A percentile compares a stretch with the other conserved stretches of the same genome.
phyloP scores from a whole-genome alignment of 1,140 invertebrate genomes.

The Drusus annulatus region DNA sequence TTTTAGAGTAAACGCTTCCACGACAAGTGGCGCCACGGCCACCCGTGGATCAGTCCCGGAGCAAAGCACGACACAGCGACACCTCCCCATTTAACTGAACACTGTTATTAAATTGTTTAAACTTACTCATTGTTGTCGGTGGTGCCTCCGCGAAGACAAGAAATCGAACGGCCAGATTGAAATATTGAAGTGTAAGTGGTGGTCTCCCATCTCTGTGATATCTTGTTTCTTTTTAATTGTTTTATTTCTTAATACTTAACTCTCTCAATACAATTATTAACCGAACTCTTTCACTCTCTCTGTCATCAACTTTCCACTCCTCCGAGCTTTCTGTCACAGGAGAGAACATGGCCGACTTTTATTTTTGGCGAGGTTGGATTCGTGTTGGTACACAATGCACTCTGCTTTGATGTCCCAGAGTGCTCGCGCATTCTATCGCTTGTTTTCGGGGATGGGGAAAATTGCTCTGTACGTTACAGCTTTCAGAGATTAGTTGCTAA shows the following conservation, averaged over 20 bases:
- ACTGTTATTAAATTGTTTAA: constrained; percentile 43
- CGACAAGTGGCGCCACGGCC: background rate
- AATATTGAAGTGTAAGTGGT: constrained; percentile 56
- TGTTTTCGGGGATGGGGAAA: too few species aligned
- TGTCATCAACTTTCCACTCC: constrained; percentile 25
- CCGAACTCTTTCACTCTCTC: constrained; percentile 8
- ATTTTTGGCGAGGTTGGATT: constrained; percentile 13
- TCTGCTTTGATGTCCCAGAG: too few species aligned
- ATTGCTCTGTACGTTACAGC: too few species aligned
- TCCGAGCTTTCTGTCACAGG: constrained; percentile 8
- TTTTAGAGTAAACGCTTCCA: constrained; percentile 12
- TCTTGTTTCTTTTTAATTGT: constrained; percentile 37
- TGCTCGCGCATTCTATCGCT: too few species aligned
- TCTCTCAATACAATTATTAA: constrained; percentile 20
- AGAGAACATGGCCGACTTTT: background rate
- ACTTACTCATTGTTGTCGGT: constrained; percentile 58
- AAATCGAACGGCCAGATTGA: constrained; percentile 44
- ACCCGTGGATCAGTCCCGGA: background rate
- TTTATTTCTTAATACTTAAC: constrained; percentile 38
- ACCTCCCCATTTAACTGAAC: background rate
- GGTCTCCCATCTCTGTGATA: constrained; percentile 58
- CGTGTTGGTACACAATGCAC: too few species aligned
- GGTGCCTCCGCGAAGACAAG: constrained; percentile 49
- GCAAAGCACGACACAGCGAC: background rate
- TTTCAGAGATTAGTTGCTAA: too few species aligned